Percentiles rank a stretch among this genome's conserved stretches.
phyloP scores from a whole-genome alignment of 2,888 invertebrate species.

The Athrips mouffetella region DNA sequence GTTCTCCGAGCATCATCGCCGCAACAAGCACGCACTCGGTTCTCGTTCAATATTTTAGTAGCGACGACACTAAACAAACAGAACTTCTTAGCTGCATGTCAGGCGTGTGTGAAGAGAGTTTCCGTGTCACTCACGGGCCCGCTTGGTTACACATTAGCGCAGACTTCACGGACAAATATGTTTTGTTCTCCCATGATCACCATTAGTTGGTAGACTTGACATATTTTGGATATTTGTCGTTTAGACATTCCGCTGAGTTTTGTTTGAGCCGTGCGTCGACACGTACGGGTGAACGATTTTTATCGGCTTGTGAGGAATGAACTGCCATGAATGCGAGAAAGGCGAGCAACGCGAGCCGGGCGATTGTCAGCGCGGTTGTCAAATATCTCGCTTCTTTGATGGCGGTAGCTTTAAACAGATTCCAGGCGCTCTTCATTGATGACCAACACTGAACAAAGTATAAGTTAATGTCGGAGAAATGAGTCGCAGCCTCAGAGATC shows the following conservation, averaged over 20 bases:
- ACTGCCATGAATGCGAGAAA: slow-evolving; percentile 21
- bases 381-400: slow-evolving; percentile 28
- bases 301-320: slow-evolving; percentile 21
- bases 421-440: slow-evolving; percentile 17
- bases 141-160: slow-evolving; percentile 71
- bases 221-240: slow-evolving; percentile 52
- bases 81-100: slow-evolving; percentile 74
- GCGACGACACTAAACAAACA: slow-evolving; percentile 70
- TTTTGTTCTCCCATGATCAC: slow-evolving; percentile 72
- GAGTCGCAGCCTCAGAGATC: slow-evolving; percentile 44
- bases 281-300: slow-evolving; percentile 24
- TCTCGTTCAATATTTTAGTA: slow-evolving; percentile 76
- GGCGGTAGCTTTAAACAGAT: slow-evolving; percentile 27
- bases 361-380: slow-evolving; percentile 22
- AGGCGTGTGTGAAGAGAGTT: slow-evolving; percentile 74
- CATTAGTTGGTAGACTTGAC: slow-evolving; percentile 53
- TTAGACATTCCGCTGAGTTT: slow-evolving; percentile 39
- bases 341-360: slow-evolving; percentile 16
- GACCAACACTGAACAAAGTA: slow-evolving; percentile 19
- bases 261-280: slow-evolving; percentile 27
- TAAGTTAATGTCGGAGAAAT: slow-evolving; percentile 36
- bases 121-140: slow-evolving; percentile 66
- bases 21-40: slow-evolving; percentile 59
- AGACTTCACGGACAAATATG: slow-evolving; percentile 62
- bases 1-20: slow-evolving; percentile 45